These are phyloP conservation scores for Pelobates fuscus DNA, from an alignment of 2,113 vertebrate species.

Conservation along the genomic window DNA sequence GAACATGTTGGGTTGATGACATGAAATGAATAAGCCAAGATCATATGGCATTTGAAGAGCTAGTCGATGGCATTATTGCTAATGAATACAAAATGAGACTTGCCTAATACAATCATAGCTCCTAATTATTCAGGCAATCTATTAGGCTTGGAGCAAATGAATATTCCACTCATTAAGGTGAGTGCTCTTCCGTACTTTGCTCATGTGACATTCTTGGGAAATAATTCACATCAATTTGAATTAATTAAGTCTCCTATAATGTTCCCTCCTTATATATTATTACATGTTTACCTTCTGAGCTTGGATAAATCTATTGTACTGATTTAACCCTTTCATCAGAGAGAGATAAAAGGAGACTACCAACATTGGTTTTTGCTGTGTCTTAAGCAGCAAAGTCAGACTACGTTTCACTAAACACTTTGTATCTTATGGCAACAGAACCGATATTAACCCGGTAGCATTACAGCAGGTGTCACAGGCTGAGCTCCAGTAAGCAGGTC, in stretches of 20 bases:
- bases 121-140: conserved; percentile 26
- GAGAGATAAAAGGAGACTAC: no score
- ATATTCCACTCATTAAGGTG: not conserved
- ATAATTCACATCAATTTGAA: conserved; percentile 21
- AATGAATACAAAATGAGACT: not conserved
- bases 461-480: no score
- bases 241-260: conserved; percentile 15
- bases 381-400: no score
- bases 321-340: no score
- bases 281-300: conserved; percentile 4
- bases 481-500: no score
- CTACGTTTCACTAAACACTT: no score
- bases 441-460: no score
- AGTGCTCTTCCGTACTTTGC: not conserved
- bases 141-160: not conserved
- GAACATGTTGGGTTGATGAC: not conserved
- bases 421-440: no score
- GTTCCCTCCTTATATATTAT: not conserved
- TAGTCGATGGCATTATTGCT: not conserved
- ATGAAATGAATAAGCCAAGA: not conserved
- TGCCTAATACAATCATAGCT: conserved; percentile 1
- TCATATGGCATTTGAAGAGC: conserved; percentile 15
- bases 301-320: not conserved
- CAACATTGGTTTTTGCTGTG: no score
- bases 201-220: conserved; percentile 15